Evolutionary conservation across 2,797 vertebrate species (phyloP), one percentile per base, ranked within the genome.

Genomic region (Tangara arthus): DNA sequence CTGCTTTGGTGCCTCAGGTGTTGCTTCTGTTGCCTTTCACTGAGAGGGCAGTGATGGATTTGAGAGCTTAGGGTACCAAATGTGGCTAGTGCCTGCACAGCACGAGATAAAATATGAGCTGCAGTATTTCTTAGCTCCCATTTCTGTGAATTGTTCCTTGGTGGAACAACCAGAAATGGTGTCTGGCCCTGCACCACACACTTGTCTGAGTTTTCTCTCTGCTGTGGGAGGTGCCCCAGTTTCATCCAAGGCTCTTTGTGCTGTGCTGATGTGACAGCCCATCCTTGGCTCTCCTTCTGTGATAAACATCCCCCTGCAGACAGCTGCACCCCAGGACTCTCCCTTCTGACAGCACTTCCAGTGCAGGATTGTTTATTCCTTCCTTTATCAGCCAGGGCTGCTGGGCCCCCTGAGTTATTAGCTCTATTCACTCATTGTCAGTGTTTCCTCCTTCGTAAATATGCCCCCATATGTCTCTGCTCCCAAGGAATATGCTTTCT

Each of bases 381-480:
- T 95, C 93, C 95, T 97, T 95, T 97, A 92, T 97, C 93, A 95
- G 87, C 69, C 24, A 4, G 92, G 90, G 88, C 77, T 94, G 92
- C 94, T 89, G 83, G 84, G 83, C 72, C 55, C 82, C 91, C 65
- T 98, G 95, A 98, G 94, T 98, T 97, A 98, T 96, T 96, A 96
- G 96, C 80, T 93, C 83, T 94, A 76, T 95, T 97, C 93, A 69
- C 83, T 96, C 94, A 95, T 82, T 92, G 95, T 96, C 96, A 95
- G 69, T 94, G 93, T 95, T 96, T 90, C 87, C 93, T 97, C 94
- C 93, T 96, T 97, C 19, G 72, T 96, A 97, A 97, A 96, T 97
- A 94, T 79, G 64, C 65, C 91, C 80, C 93, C 92, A 82, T 96
- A 94, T 65, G 88, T 97, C 97, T 96, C 94, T 56, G 59, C 90